Percentiles rank a stretch among this genome's conserved stretches.
These are phyloP conservation scores for Nycticebus coucang DNA, from an alignment of 2,113 vertebrate genomes.

Conservation along the genomic window DNA sequence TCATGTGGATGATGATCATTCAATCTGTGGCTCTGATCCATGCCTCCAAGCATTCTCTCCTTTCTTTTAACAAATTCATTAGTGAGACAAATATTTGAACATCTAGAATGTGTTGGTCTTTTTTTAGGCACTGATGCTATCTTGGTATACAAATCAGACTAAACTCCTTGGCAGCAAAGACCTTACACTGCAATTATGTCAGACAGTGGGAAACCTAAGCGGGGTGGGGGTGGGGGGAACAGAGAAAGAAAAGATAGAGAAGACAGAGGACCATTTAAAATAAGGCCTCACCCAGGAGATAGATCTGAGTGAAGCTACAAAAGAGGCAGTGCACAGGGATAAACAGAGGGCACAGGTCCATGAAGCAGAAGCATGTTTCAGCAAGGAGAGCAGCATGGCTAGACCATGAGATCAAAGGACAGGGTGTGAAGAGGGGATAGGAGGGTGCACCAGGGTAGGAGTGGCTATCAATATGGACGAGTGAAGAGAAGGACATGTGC, in stretches of 20 bases:
- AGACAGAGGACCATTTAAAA: not conserved
- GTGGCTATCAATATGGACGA: no score
- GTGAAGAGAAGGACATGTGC: no score
- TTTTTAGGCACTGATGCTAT: not conserved
- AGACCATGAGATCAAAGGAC: not conserved
- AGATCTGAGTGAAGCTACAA: not conserved
- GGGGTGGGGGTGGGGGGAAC: not conserved
- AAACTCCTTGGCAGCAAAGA: not conserved
- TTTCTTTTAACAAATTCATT: not conserved
- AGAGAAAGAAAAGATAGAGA: not conserved
- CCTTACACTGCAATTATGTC: not conserved
- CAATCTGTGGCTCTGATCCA: constrained; percentile 10
- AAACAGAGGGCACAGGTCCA: no score
- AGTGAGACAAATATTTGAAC: not conserved
- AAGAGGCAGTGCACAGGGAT: not conserved
- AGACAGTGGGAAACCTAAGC: not conserved
- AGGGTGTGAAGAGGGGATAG: not conserved
- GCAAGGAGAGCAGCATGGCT: not conserved
- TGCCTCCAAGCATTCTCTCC: not conserved
- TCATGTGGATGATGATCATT: not conserved
- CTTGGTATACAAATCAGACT: not conserved
- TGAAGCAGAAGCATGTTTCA: not conserved
- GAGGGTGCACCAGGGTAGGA: no score
- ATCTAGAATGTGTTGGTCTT: not conserved
- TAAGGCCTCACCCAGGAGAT: not conserved